phyloP scores from a whole-genome alignment of 1,140 invertebrate species.

The Goniozus legneri region DNA sequence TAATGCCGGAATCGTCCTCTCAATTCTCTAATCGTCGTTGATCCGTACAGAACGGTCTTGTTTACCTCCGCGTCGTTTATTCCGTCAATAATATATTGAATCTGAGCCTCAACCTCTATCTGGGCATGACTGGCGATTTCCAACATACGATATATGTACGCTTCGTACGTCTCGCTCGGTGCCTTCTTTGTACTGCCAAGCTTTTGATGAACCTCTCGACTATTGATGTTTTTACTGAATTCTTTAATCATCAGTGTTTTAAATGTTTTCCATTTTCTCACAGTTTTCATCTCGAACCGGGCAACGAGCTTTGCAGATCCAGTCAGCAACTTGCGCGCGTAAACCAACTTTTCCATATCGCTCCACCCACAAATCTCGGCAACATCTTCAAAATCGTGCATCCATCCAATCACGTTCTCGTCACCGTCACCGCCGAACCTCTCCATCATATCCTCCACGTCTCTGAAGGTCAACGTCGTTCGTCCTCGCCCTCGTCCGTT shows the following conservation, averaged over 20 bases:
- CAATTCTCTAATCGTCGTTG: slow-evolving; percentile 20
- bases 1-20: slow-evolving; percentile 16
- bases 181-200: slow-evolving; percentile 1
- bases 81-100: slow-evolving; percentile 34
- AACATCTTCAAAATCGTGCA: slow-evolving; percentile 14
- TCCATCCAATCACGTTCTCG: slow-evolving; percentile 4
- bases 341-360: slow-evolving; percentile 9
- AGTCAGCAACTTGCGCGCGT: background rate
- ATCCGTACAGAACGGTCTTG: slow-evolving; percentile 33
- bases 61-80: slow-evolving; percentile 25
- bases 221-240: slow-evolving; percentile 13
- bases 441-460: slow-evolving; percentile 4
- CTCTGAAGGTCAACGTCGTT: slow-evolving; percentile 11
- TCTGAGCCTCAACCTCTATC: slow-evolving; percentile 26
- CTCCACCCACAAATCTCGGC: slow-evolving; percentile 12
- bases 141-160: slow-evolving; percentile 18
- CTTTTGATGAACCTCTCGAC: background rate
- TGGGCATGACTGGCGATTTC: slow-evolving; percentile 26
- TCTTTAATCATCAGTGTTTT: slow-evolving; percentile 12
- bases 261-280: slow-evolving; percentile 4
- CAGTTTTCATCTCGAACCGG: background rate
- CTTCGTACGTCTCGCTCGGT: slow-evolving; percentile 11
- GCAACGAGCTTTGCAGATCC: slow-evolving; percentile 15
- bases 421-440: slow-evolving; percentile 7
- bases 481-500: no score